Conservation (phyloP, 2,797 vertebrate genomes). For the Kryptopterus vitreolus region DNA sequence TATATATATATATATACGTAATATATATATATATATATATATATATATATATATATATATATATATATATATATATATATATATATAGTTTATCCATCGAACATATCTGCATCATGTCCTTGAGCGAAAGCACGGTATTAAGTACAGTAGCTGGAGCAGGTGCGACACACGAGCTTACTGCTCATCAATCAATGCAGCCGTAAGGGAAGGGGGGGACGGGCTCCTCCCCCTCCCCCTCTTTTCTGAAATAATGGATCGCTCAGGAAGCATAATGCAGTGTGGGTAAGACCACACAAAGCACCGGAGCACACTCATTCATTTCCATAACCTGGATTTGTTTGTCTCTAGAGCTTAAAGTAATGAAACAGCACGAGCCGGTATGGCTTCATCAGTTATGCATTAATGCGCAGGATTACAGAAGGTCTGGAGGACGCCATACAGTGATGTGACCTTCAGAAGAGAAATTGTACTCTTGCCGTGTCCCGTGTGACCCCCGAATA, state of each 20-base stretch:
- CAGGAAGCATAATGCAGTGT: neutral
- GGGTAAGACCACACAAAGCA: neutral
- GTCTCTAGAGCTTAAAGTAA: neutral
- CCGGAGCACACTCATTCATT: neutral
- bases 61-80: too few relatives aligned
- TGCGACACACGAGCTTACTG: neutral
- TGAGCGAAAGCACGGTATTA: conserved; percentile 5
- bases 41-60: too few relatives aligned
- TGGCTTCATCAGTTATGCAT: neutral
- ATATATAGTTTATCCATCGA: conserved; percentile 5
- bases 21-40: too few relatives aligned
- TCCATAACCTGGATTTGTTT: conserved; percentile 10
- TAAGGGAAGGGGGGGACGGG: conserved; percentile 11
- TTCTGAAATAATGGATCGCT: conserved; percentile 13
- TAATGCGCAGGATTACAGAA: neutral
- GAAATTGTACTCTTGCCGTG: too few relatives aligned
- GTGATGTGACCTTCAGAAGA: too few relatives aligned
- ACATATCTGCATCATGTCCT: neutral
- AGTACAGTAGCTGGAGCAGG: conserved; percentile 1
- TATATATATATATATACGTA: too few relatives aligned
- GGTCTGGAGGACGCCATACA: neutral
- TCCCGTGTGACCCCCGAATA: too few relatives aligned
- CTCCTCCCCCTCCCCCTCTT: neutral
- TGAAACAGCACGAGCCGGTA: neutral
- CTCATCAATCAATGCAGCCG: conserved; percentile 22